Base-by-base conservation (phyloP, 2,113 vertebrate species). In the Otus sunia region DNA sequence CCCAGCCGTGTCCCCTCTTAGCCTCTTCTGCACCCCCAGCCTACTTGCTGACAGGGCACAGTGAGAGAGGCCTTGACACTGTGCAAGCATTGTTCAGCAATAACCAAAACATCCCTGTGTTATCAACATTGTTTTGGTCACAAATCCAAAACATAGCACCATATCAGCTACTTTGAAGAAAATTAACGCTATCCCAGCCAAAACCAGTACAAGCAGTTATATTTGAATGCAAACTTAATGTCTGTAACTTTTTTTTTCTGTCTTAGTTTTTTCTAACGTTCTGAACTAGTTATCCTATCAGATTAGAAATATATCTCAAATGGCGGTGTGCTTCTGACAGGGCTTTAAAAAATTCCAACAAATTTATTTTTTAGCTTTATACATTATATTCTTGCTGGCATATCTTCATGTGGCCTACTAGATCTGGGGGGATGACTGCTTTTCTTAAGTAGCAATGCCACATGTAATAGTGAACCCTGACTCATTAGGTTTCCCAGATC, bases 1-100 rank as follows among this genome's bases (percentile, higher is more conserved):
- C 22, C 32, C 5, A 2, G 37, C 45, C 27, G 59, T 62, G 55
- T 62, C 26, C 49, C 49, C n/a, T 63, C 39, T 12, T 12, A 34
- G 2, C n/a, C 9, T 55, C 50, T 41, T 66, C 34, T 15, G 50
- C 6, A 36, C 20, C 30, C 21, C 30, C 58, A 59, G 36, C 52
- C 10, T 27, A 1, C 60, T 64, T 0, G 2, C 37, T 73, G 52
- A 19, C 23, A 62, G 29, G 18, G 7, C 12, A 11, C 14, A 1
- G 16, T 43, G 53, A 67, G 45, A 52, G 59, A 41, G 63, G 25
- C 64, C 29, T 25, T 62, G 63, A 25, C 4, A 2, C 19, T 39
- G 18, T 29, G 62, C 4, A 32, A 47, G 37, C 4, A 4, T 25
- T 77, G 30, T 5, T 47, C 47, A 69, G 47, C 37, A 26, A 4